Evolutionary conservation across 2,888 invertebrate species (phyloP).

Genomic region (Fissipunctia ypsillon): DNA sequence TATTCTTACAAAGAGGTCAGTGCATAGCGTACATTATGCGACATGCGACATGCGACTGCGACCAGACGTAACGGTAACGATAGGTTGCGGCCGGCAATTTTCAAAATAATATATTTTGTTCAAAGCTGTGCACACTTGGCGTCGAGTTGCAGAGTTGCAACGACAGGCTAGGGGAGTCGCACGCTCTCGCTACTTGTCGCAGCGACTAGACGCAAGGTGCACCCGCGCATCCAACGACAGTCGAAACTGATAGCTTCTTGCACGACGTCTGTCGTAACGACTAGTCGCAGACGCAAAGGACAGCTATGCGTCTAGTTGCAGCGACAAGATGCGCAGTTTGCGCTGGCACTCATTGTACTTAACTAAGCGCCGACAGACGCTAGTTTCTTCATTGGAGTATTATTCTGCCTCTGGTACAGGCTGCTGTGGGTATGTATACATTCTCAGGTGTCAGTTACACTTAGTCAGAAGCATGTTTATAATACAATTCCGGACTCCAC

Average conservation of each 20-base stretch:
- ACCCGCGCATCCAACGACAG: background rate
- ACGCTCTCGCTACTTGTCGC: background rate
- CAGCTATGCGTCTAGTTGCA: background rate
- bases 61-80: too few species aligned
- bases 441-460: too few species aligned
- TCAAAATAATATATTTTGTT: too few species aligned
- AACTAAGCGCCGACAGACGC: background rate
- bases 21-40: background rate
- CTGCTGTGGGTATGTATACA: background rate
- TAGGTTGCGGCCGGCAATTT: too few species aligned
- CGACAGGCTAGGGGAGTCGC: background rate
- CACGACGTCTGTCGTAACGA: background rate
- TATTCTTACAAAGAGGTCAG: too few species aligned
- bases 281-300: background rate
- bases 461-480: too few species aligned
- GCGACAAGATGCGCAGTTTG: background rate
- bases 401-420: too few species aligned
- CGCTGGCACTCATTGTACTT: background rate
- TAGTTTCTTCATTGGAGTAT: background rate
- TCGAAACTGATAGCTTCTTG: background rate
- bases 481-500: too few species aligned
- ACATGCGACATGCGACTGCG: too few species aligned
- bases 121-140: too few species aligned
- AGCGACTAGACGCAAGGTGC: background rate
- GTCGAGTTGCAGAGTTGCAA: too few species aligned